Conservation (phyloP, 1,140 invertebrate species). For the Mycetomoellerius zeteki region DNA sequence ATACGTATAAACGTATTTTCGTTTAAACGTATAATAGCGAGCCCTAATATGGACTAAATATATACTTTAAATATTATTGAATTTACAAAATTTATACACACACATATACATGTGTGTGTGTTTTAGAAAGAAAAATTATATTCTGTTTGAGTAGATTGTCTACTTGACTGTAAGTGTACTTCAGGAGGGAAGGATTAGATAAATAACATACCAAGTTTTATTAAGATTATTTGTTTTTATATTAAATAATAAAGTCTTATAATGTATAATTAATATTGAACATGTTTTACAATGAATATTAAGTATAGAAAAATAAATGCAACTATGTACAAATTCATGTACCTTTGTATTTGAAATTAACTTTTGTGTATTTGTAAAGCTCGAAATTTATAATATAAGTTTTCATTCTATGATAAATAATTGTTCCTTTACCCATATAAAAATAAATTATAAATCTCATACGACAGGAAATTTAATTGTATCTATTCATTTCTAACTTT, state of each 20-base stretch:
- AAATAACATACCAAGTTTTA: slow-evolving; percentile 55
- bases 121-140: not conserved
- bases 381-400: slow-evolving; percentile 60
- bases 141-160: slow-evolving; percentile 26
- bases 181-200: not conserved
- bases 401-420: slow-evolving; percentile 41
- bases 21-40: too few relatives aligned
- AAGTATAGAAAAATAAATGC: slow-evolving; percentile 54
- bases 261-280: slow-evolving; percentile 30
- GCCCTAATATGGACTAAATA: not conserved
- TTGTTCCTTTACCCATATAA: slow-evolving; percentile 27
- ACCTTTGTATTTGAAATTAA: slow-evolving; percentile 70
- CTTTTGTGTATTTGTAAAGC: slow-evolving; percentile 59
- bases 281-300: slow-evolving; percentile 59
- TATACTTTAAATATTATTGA: slow-evolving; percentile 3
- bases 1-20: too few relatives aligned
- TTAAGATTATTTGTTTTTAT: slow-evolving; percentile 35
- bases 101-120: too few relatives aligned
- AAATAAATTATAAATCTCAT: slow-evolving; percentile 1
- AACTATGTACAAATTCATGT: slow-evolving; percentile 67
- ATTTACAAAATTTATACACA: slow-evolving; percentile 14
- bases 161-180: slow-evolving; percentile 28
- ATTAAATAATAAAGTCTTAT: slow-evolving; percentile 43
- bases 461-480: not conserved
- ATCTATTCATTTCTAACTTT: not conserved